These are phyloP conservation scores for Aspidiotus rigidus DNA, from an alignment of 2,888 invertebrate genomes.

Conservation along the genomic window DNA sequence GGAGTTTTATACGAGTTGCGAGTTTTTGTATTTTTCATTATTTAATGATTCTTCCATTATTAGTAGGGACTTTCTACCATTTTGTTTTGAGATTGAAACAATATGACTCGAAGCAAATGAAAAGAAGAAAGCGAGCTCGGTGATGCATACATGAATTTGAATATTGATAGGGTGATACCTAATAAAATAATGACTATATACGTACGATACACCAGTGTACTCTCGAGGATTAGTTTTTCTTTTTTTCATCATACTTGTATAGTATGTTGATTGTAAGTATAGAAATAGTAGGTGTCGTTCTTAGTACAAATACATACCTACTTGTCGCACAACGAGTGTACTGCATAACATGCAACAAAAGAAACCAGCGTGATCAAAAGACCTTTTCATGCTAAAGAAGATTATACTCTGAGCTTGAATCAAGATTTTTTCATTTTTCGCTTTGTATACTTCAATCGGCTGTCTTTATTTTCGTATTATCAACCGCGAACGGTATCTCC, in stretches of 20 bases:
- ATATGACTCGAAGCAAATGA: not conserved
- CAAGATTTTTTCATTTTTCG: not conserved
- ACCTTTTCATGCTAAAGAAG: constrained; percentile 10
- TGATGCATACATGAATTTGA: no score
- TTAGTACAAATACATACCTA: no score
- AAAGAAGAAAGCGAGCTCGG: constrained; percentile 11
- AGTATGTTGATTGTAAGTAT: not conserved
- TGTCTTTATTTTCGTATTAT: constrained; percentile 12
- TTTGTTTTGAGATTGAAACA: no score
- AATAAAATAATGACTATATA: constrained; percentile 23
- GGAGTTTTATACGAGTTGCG: no score
- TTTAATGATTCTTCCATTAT: no score
- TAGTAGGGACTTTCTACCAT: no score
- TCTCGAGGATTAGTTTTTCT: no score
- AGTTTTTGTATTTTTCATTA: no score
- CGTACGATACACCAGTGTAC: no score
- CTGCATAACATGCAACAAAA: constrained; percentile 18
- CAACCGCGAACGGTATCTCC: not conserved
- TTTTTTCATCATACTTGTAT: no score
- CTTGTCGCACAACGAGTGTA: not conserved
- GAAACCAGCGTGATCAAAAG: constrained; percentile 22
- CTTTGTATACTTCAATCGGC: not conserved
- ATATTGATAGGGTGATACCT: constrained; percentile 26
- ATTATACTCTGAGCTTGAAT: not conserved
- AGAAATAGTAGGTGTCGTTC: constrained; percentile 23